Conservation (phyloP, 2,113 vertebrate genomes). For the Oncorhynchus mykiss region DNA sequence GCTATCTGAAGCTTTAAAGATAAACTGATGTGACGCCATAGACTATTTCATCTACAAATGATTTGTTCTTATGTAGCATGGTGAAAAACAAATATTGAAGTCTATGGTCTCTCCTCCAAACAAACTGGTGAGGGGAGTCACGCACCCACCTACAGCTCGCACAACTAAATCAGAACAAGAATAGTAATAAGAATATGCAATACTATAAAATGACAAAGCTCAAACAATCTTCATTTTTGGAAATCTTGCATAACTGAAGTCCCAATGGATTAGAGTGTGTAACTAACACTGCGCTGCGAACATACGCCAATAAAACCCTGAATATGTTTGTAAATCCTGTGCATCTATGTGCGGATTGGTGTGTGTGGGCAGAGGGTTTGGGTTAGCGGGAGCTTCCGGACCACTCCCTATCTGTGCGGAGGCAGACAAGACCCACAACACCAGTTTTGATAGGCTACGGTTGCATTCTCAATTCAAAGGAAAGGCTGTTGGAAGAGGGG, state of each 20-base stretch:
- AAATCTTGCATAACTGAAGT: constrained; percentile 61
- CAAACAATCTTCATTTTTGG: constrained; percentile 45
- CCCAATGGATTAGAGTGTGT: constrained; percentile 40
- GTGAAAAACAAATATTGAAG: constrained; percentile 35
- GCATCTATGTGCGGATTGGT: constrained; percentile 39
- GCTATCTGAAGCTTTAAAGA: constrained; percentile 19
- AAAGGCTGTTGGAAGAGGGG: not conserved
- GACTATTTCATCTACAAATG: constrained; percentile 2
- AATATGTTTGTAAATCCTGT: constrained; percentile 52
- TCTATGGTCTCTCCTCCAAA: constrained; percentile 20
- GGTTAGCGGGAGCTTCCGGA: constrained; percentile 6
- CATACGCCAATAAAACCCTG: constrained; percentile 63
- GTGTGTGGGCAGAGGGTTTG: not conserved
- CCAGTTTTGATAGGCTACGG: constrained; percentile 3
- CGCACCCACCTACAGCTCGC: constrained; percentile 42
- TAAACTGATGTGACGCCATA: constrained; percentile 4
- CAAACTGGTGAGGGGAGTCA: constrained; percentile 9
- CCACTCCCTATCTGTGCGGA: not conserved
- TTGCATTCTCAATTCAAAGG: not conserved
- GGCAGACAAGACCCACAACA: constrained; percentile 3
- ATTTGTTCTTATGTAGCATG: constrained; percentile 23
- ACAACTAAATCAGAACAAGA: constrained; percentile 50
- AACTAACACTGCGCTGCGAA: constrained; percentile 47
- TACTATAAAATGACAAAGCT: constrained; percentile 47
- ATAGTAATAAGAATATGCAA: constrained; percentile 38